These are phyloP conservation scores for Myotis findleyi DNA, from an alignment of 2,797 vertebrate genomes.

Conservation along the genomic window DNA sequence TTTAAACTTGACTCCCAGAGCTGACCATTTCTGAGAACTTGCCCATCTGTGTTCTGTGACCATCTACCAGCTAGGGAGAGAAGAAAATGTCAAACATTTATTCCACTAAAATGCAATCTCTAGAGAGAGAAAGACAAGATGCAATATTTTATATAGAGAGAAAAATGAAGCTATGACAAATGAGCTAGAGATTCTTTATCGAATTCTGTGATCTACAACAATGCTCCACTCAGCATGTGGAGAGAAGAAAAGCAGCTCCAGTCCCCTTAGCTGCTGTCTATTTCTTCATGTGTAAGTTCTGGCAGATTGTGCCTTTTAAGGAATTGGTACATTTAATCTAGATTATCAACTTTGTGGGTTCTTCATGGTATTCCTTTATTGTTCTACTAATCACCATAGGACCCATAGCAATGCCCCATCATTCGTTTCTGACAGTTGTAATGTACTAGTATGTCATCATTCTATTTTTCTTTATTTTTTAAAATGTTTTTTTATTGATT, in stretches of 20 bases:
- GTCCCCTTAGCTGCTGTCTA: not conserved
- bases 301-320: not conserved
- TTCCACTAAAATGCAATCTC: not conserved
- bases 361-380: not conserved
- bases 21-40: not conserved
- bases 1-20: not conserved
- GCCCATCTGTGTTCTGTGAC: not conserved
- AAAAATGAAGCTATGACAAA: not conserved
- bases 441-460: not conserved
- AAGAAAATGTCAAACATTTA: not conserved
- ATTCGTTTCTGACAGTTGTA: not conserved
- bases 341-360: not conserved
- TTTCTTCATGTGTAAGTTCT: not conserved
- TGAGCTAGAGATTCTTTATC: not conserved
- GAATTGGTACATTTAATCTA: not conserved
- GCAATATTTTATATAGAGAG: not conserved
- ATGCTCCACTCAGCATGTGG: not conserved
- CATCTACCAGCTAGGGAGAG: not conserved
- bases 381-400: not conserved
- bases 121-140: not conserved
- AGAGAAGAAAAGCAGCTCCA: not conserved
- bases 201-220: not conserved
- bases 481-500: no score
- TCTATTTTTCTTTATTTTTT: not conserved
- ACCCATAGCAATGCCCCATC: no score